Conservation (phyloP, 2,888 invertebrate species). For the Phalangium opilio region DNA sequence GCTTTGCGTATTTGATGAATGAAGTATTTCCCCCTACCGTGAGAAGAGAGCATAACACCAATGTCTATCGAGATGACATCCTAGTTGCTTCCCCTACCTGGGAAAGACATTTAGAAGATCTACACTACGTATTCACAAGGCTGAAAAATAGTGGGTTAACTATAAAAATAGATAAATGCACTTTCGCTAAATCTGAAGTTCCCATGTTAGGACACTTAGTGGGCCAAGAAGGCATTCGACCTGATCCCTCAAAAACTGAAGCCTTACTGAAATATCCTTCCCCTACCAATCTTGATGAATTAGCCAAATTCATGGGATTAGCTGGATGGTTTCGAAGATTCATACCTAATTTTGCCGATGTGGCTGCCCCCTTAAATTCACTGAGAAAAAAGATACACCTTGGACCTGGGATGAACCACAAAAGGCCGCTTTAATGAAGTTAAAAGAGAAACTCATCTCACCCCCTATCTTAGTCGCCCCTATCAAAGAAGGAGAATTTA, state of each 20-base stretch:
- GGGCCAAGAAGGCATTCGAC: conserved; percentile 1
- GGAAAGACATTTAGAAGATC: conserved; percentile 13
- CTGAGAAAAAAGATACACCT: conserved; percentile 5
- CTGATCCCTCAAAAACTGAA: conserved; percentile 3
- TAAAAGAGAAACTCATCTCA: conserved; percentile 8
- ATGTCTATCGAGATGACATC: conserved; percentile 21
- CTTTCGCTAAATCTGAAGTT: conserved; percentile 11
- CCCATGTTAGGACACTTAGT: conserved; percentile 11
- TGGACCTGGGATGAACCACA: conserved; percentile 6
- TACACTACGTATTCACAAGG: conserved; percentile 15
- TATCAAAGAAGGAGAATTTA: conserved; percentile 9
- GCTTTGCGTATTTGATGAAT: conserved; percentile 23
- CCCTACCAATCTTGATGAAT: conserved; percentile 8
- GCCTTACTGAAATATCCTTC: conserved; percentile 6
- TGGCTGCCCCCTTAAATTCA: conserved; percentile 2
- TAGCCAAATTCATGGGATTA: neutral
- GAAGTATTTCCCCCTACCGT: conserved; percentile 10
- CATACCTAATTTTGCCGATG: conserved; percentile 5
- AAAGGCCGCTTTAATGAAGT: conserved; percentile 4
- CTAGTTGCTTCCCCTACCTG: conserved; percentile 16
- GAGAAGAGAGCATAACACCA: neutral
- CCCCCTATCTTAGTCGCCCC: conserved; percentile 20
- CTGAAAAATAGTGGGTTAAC: conserved; percentile 16
- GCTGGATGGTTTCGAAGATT: conserved; percentile 5
- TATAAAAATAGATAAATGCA: conserved; percentile 19